These are phyloP conservation scores for Psittacara wagleri DNA, from an alignment of 2,113 vertebrate species.

Conservation along the genomic window DNA sequence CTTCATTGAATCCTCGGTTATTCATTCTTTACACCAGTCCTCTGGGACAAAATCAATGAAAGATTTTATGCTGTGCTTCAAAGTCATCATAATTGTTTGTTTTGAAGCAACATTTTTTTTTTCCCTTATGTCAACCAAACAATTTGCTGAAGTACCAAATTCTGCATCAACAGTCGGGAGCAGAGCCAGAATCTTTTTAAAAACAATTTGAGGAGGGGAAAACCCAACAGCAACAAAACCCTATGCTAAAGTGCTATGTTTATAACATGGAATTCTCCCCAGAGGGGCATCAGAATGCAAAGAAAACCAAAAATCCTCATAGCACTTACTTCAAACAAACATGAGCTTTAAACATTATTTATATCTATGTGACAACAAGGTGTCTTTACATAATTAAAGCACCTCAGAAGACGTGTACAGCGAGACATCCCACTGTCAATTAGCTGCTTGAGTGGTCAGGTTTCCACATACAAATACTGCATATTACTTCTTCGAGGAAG, in stretches of 20 bases:
- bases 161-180: constrained; percentile 20
- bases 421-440: constrained; percentile 42
- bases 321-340: constrained; percentile 17
- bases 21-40: constrained; percentile 56
- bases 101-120: constrained; percentile 40
- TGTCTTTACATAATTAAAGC: constrained; percentile 57
- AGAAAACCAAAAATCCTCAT: neutral
- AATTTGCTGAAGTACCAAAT: constrained; percentile 52
- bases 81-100: constrained; percentile 63
- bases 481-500: neutral
- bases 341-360: neutral
- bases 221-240: neutral
- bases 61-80: constrained; percentile 63
- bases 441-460: constrained; percentile 48
- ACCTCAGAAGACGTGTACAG: constrained; percentile 37
- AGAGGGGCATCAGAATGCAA: neutral
- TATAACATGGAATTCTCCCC: neutral
- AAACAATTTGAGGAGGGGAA: neutral
- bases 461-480: neutral
- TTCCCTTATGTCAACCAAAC: constrained; percentile 11
- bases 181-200: constrained; percentile 35
- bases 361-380: constrained; percentile 38
- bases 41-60: constrained; percentile 67
- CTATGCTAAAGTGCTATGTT: neutral
- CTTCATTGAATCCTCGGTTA: constrained; percentile 46